Percentiles rank a stretch among this genome's conserved stretches.
Evolutionary conservation across 2,797 vertebrate species (phyloP).

Genomic region (Fringilla coelebs): DNA sequence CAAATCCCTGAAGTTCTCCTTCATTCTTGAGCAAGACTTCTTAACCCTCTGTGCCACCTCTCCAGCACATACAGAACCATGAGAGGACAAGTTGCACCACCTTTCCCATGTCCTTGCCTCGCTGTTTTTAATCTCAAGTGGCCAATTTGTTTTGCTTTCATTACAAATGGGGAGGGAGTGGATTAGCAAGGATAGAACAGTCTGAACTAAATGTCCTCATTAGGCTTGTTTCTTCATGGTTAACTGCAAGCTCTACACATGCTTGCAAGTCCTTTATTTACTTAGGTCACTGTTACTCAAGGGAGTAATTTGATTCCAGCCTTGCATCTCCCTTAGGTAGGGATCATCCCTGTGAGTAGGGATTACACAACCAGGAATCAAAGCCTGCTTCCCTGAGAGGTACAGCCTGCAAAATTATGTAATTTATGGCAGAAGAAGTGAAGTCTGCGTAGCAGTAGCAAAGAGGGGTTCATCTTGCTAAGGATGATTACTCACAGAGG

Average conservation of each 20-base stretch:
- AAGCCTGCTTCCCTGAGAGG: background rate
- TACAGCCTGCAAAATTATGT: background rate
- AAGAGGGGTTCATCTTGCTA: background rate
- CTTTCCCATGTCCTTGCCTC: slow-evolving; percentile 31
- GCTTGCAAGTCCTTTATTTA: background rate
- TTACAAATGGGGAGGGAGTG: background rate
- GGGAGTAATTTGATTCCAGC: background rate
- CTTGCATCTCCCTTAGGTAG: background rate
- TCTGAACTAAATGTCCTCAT: slow-evolving; percentile 40
- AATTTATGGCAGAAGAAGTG: background rate
- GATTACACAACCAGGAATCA: background rate
- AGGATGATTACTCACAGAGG: background rate
- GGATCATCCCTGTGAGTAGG: background rate
- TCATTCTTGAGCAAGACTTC: background rate
- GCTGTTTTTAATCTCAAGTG: slow-evolving; percentile 30
- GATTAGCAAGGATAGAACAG: slow-evolving; percentile 16
- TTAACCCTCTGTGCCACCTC: background rate
- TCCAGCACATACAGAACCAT: background rate
- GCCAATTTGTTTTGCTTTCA: slow-evolving; percentile 29
- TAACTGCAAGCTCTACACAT: background rate
- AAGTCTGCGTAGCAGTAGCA: background rate
- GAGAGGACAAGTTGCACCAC: slow-evolving; percentile 27
- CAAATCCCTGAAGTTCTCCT: background rate
- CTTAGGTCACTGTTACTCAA: background rate
- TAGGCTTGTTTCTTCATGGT: slow-evolving; percentile 17